Evolutionary conservation across 2,888 invertebrate species (phyloP), one percentile per base, ranked within the genome.

Genomic region (Trachelus stipa): DNA sequence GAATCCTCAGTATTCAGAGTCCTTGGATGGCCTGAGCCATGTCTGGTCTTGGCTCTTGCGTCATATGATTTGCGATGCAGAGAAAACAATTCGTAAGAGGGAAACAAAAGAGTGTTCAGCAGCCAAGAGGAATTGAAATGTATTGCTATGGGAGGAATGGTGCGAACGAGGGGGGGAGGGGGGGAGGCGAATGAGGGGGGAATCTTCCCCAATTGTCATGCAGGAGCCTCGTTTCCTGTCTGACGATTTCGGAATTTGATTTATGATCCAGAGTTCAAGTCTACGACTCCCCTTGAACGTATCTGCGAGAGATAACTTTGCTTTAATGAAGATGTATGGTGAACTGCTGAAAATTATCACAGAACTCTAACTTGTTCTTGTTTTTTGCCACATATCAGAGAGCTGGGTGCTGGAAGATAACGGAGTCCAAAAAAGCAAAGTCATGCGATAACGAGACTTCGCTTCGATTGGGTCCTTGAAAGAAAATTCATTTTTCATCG

Each of bases 191-290:
- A 31, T 31, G 31, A 31, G 34, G 40, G 15, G 1, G 6, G 40
- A 6, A 56, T 56, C 33, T 76, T 33, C 69, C 76, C 77, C 82
- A 81, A 84, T 85, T 82, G 84, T 87, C 84, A 85, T 84, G 82
- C 83, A 83, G 85, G 85, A 83, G 83, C 80, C 81, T 80, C 82
- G 80, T 83, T 85, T 87, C 85, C 86, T 82, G 80, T 76, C 79
- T 84, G 86, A 86, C 85, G 85, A 88, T 87, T 88, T 86, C 80
- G 82, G 83, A 86, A 88, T 88, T 86, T 89, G 88, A 89, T 88
- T 89, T 89, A 89, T 87, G 85, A 85, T 80, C 81, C 81, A 78
- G 80, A 79, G 77, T 81, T 81, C 78, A 76, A 73, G 82, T 56
- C 75, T 73, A 68, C 68, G 75, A 77, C 73, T 79, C 76, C 80